Conservation (phyloP, 2,797 vertebrate genomes). For the Carapus acus region DNA sequence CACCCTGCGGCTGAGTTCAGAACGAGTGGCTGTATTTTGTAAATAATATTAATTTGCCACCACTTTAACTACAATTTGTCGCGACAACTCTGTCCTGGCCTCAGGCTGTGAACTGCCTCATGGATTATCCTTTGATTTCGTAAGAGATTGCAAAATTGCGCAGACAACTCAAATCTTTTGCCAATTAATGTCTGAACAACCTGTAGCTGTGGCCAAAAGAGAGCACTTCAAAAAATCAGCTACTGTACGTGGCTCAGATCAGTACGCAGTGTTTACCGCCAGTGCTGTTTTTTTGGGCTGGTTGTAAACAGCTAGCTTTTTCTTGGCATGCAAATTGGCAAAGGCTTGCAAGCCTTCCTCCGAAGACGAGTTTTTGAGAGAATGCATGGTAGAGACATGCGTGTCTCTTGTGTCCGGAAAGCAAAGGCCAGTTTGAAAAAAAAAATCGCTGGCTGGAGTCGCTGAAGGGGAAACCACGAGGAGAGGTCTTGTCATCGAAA, state of each 20-base stretch:
- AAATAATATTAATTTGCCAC: background rate
- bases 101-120: background rate
- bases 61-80: too few relatives aligned
- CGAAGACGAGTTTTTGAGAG: too few relatives aligned
- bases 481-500: too few relatives aligned
- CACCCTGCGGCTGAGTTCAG: constrained; percentile 80
- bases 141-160: constrained; percentile 85
- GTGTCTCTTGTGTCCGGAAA: too few relatives aligned
- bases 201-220: constrained; percentile 89
- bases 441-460: too few relatives aligned
- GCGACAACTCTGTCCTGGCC: too few relatives aligned
- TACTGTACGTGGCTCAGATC: constrained; percentile 85
- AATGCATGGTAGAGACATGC: too few relatives aligned
- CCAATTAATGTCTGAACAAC: constrained; percentile 81
- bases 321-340: background rate
- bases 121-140: background rate
- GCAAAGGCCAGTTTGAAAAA: too few relatives aligned
- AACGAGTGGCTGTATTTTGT: constrained; percentile 54
- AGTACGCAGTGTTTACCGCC: constrained; percentile 74
- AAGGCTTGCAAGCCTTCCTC: too few relatives aligned
- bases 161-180: constrained; percentile 81
- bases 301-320: constrained; percentile 45
- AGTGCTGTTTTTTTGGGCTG: constrained; percentile 72
- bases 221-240: constrained; percentile 78
- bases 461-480: too few relatives aligned